These are phyloP conservation scores for Zaprionus ornatus DNA, from an alignment of 1,140 invertebrate genomes.

Conservation along the genomic window DNA sequence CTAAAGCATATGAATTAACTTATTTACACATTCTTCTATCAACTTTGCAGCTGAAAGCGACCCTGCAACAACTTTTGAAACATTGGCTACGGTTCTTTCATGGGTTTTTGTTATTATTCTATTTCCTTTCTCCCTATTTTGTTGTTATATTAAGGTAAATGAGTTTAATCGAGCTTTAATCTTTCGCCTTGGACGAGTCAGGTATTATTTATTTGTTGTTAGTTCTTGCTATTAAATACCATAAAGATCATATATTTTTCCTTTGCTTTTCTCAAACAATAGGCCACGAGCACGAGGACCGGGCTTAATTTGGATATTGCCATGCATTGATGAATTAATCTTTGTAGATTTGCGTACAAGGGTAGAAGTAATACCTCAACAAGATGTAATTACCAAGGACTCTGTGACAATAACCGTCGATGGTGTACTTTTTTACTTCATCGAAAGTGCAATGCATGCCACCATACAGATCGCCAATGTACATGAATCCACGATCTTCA, in stretches of 20 bases:
- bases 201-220: conserved; percentile 77
- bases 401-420: conserved; percentile 91
- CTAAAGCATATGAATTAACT: background rate
- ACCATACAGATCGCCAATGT: conserved; percentile 93
- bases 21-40: background rate
- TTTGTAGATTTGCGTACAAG: conserved; percentile 89
- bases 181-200: conserved; percentile 91
- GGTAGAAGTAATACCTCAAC: conserved; percentile 90
- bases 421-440: conserved; percentile 90
- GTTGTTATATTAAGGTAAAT: conserved; percentile 87
- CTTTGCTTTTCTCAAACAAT: background rate
- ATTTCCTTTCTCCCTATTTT: conserved; percentile 91
- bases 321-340: conserved; percentile 90
- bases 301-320: conserved; percentile 89
- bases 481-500: conserved; percentile 88
- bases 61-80: conserved; percentile 84
- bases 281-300: conserved; percentile 43
- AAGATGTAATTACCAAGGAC: conserved; percentile 89
- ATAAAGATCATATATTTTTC: no score
- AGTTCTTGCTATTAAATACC: no score
- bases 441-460: conserved; percentile 91
- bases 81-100: conserved; percentile 90
- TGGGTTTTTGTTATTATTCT: conserved; percentile 90
- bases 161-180: conserved; percentile 94
- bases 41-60: conserved; percentile 39